A percentile compares a stretch with the other conserved stretches of the same genome.
These are phyloP conservation scores for Coreoperca whiteheadi DNA, from an alignment of 2,113 vertebrate species.

Conservation along the genomic window DNA sequence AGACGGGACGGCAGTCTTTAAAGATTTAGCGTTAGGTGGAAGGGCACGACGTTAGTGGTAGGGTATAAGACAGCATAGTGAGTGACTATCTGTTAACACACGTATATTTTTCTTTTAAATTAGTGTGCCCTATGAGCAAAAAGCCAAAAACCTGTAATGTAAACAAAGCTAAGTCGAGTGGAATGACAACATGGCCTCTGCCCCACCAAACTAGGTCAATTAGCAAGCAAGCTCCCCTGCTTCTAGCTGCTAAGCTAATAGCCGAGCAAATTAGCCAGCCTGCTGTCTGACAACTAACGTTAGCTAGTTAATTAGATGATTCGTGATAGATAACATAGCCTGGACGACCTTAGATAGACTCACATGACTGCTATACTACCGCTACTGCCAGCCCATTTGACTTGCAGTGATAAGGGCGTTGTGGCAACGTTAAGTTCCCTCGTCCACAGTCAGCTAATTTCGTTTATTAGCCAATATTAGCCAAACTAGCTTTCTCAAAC, in stretches of 20 bases:
- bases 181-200: slow-evolving; percentile 62
- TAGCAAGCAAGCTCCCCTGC: slow-evolving; percentile 40
- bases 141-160: slow-evolving; percentile 28
- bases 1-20: background rate
- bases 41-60: background rate
- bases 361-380: background rate
- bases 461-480: slow-evolving; percentile 68
- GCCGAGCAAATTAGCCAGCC: slow-evolving; percentile 74
- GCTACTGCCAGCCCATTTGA: background rate
- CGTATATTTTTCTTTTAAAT: too few species aligned
- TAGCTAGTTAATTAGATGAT: slow-evolving; percentile 12
- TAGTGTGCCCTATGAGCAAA: background rate
- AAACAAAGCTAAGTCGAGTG: slow-evolving; percentile 55
- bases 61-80: too few species aligned
- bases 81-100: background rate
- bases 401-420: background rate
- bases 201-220: slow-evolving; percentile 71
- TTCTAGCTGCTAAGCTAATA: slow-evolving; percentile 72
- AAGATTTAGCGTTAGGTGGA: background rate
- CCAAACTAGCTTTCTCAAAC: slow-evolving; percentile 68
- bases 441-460: slow-evolving; percentile 57
- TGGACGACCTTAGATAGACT: background rate
- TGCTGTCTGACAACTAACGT: slow-evolving; percentile 16
- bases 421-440: slow-evolving; percentile 7
- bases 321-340: background rate